Evolutionary conservation across 2,888 invertebrate species (phyloP), one percentile per base, ranked within the genome.

Genomic region (Pemphredon lugubris): DNA sequence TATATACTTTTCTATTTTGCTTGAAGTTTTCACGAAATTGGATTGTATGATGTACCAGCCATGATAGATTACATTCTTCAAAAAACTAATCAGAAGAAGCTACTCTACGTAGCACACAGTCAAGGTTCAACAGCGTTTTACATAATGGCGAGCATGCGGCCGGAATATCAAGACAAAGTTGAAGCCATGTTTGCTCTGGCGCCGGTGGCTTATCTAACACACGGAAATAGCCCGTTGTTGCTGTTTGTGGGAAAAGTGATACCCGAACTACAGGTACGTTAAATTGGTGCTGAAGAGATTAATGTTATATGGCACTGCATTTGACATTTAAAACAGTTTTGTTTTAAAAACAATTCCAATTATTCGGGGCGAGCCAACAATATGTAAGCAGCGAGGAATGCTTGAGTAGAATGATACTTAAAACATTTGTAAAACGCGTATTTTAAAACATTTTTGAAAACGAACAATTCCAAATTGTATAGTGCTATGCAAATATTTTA

Each of bases 41-140:
- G 95, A 0, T 89, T 92, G 61, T 92, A 91, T 73, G 98, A 98
- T 88, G 84, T 97, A 32, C 96, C 97, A 0, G 92, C 95, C 0
- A 94, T 94, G 91, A 94, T 98, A 45, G 95, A 97, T 85, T 93
- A 94, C 83, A 91, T 94, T n/a, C 88, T 94, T 0, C 82, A 86
- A 0, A 53, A 78, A 1, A 94, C 96, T 0, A 92, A 92, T 0
- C 90, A 92, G 21, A 75, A 91, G 0, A 90, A 93, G 53, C 83
- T 97, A 0, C 94, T 94, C 82, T 97, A 96, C 85, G 90, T 95
- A 1, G 97, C 96, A 0, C 96, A 96, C 86, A 97, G 96, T 0
- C 92, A 93, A 87, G 96, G 96, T 5, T 93, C 94, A 0, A 94
- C 94, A 0, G 83, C 90, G 0, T 95, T 94, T 86, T 95, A 92